Evolutionary conservation across 2,888 invertebrate species (phyloP), one percentile per base, ranked within the genome.

Genomic region (Synergus umbraculus): DNA sequence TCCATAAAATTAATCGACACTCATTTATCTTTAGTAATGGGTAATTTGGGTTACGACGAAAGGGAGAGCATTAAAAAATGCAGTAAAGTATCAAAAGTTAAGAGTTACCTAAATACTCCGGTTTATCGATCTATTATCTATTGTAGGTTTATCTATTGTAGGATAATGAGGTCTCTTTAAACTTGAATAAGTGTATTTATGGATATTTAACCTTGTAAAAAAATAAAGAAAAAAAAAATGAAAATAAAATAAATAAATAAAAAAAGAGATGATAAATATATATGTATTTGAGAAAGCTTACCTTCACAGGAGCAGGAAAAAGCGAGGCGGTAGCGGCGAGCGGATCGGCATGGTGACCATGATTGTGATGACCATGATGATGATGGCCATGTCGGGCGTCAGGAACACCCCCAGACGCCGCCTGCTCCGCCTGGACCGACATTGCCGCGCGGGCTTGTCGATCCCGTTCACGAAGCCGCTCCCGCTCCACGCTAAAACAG

Each of bases 401-500:
- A 94, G 95, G 93, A 95, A 94, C 92, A 93, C 93, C 93, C 93
- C 94, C 92, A 93, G 94, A 93, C 94, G 94, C 92, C 89, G 91
- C 89, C 81, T 93, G 93, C 89, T 93, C 93, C 89, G 93, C 93
- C 90, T 94, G 94, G 90, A 95, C 95, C 94, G 95, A 95, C 94
- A 96, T 95, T 93, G 95, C 95, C 92, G 95, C 95, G 92, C 96
- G 95, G 93, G 95, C 95, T 93, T 95, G 95, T 89, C 96, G 94
- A 93, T 96, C 96, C 93, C 95, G 94, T 93, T 96, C 96, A 88
- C 96, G 95, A 92, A 95, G 95, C 92, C 95, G 95, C 93, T 95
- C 95, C 93, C 96, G 94, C 92, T 95, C 96, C 90, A 93, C 92
- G 89, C 93, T 93, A 89, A 44, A 92, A 91, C 84, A 82, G 67